phyloP scores from a whole-genome alignment of 2,888 invertebrate genomes.

The Agrotis ipsilon region DNA sequence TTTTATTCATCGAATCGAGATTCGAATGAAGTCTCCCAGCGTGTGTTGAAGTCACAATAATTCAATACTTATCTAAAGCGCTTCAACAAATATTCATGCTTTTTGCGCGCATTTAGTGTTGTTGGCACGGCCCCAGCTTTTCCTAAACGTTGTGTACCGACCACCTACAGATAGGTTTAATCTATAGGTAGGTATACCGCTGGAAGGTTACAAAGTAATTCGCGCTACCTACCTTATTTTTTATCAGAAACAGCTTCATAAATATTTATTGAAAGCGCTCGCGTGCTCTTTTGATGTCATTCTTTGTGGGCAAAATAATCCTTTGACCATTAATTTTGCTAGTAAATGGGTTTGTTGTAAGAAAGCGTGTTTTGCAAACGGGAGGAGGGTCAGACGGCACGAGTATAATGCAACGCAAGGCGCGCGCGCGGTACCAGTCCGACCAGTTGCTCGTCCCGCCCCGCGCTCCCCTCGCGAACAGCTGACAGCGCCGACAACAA shows the following conservation, averaged over 20 bases:
- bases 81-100: slow-evolving; percentile 60
- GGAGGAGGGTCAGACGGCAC: slow-evolving; percentile 39
- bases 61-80: slow-evolving; percentile 54
- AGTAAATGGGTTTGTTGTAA: slow-evolving; percentile 31
- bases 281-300: slow-evolving; percentile 48
- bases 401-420: slow-evolving; percentile 62
- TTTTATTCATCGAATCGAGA: slow-evolving; percentile 32
- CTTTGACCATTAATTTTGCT: slow-evolving; percentile 22
- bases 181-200: slow-evolving; percentile 23
- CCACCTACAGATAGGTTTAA: slow-evolving; percentile 48
- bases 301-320: slow-evolving; percentile 19
- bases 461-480: slow-evolving; percentile 76
- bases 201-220: slow-evolving; percentile 51
- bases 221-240: slow-evolving; percentile 38
- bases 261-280: slow-evolving; percentile 43
- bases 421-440: slow-evolving; percentile 71
- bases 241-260: slow-evolving; percentile 35
- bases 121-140: slow-evolving; percentile 67
- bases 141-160: slow-evolving; percentile 48
- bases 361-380: slow-evolving; percentile 38
- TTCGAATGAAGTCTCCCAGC: slow-evolving; percentile 32
- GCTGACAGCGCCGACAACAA: slow-evolving; percentile 88
- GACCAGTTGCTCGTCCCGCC: slow-evolving; percentile 76
- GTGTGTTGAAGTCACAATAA: slow-evolving; percentile 44
- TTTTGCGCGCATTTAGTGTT: slow-evolving; percentile 59